Base-by-base conservation (phyloP, 2,113 vertebrate genomes). In the Rafetus swinhoei region DNA sequence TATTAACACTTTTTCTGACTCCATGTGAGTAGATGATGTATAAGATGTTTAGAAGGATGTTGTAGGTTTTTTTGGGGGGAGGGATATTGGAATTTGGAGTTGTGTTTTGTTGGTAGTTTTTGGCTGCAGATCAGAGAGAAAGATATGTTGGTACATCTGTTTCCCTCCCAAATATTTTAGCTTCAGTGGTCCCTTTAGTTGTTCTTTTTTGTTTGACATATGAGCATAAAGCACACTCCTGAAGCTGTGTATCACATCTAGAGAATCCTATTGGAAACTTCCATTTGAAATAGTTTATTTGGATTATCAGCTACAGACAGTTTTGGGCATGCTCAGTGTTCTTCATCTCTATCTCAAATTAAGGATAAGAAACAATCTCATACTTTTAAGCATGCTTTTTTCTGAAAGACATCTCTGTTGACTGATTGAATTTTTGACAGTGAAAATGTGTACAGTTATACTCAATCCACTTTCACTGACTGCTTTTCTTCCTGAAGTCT, bases 401-500 rank as follows among this genome's bases (percentile, higher is more conserved):
- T 57, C 32, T 92, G 89, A 87, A 86, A 60, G 93, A 93, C 72
- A 39, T 85, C 83, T 96, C 88, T 89, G 32, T 22, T 60, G 80
- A 90, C 84, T 92, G 88, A 90, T 88, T 59, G 72, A 59, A 19
- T 96, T 95, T 93, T 86, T 96, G 69, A 85, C 60, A 95, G 90
- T 77, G 80, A 92, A 94, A 95, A 86, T 85, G 19, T 19, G 50
- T 81, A 84, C 82, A 87, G 92, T 96, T 89, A 72, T 57, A 65
- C 8, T 84, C 89, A 45, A 86, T 96, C 94, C 85, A 95, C 95
- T 92, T 88, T 95, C 84, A 79, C 91, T 89, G 92, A 74, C 77
- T 90, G 90, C 89, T 95, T 92, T 85, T 74, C 87, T 91, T 89
- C 60, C 77, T 83, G 95, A 84, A 94, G 91, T 88, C 95, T 97